Base-by-base conservation (phyloP, 2,888 invertebrate species). In the Papilio demoleus region DNA sequence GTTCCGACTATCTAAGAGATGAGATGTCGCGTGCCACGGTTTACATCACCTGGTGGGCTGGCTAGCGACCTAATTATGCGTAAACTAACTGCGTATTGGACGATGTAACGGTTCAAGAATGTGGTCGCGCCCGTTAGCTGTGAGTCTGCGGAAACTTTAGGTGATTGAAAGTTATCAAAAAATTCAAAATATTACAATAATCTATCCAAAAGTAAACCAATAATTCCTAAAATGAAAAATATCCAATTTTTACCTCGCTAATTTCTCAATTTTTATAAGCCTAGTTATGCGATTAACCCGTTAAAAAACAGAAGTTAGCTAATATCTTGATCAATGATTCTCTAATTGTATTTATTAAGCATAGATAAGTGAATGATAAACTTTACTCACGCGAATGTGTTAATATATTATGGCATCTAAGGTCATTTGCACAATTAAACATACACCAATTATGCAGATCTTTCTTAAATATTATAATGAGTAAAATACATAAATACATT, bases 81-180 rank as follows among this genome's bases (percentile, higher is more conserved):
- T 73, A 67, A 81, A 78, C 75, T 86, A 87, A 87, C 88, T 84
- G 87, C 85, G 86, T 80, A 81, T 83, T 86, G 86, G 85, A 84
- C 76, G 74, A 74, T 69, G 79, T 88, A 88, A 88, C 89, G 88
- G 87, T 85, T 74, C 77, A 79, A 83, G 84, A 86, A 86, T 85
- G 85, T 76, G 71, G 76, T 72, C 68, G 70, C 71, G 70, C 73
- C 70, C 72, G 72, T 72, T 75, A 73, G 65, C 63, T 67, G 68
- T 36, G 34, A 74, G 50, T 68, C 67, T 70, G 68, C 71, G 70
- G 72, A 67, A 72, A 74, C 63, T 68, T 62, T 68, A 61, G 40
- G 27, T 68, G 65, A 71, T 74, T 73, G 53, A 45, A 66, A 66
- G 36, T 60, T n/a, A 34, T 71, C 65, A 71, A 69, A 63, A 67